These are phyloP conservation scores for Hyalella azteca DNA, from an alignment of 2,888 invertebrate genomes.

Conservation along the genomic window DNA sequence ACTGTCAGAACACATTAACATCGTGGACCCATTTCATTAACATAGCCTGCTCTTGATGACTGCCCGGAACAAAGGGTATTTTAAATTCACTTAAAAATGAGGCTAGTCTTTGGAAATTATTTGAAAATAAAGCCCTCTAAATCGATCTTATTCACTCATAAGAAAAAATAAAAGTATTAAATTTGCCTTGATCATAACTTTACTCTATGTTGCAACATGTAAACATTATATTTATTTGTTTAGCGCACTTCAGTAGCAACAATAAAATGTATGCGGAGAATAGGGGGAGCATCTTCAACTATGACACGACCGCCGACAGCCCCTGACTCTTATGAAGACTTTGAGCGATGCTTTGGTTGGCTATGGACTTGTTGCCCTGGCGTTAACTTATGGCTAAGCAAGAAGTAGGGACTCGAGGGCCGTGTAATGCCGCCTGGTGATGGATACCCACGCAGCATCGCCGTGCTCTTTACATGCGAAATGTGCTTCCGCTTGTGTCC, in stretches of 20 bases:
- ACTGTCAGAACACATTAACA: too few relatives aligned
- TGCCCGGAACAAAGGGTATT: too few relatives aligned
- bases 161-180: too few relatives aligned
- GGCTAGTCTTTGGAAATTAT: too few relatives aligned
- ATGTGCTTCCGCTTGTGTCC: constrained; percentile 3
- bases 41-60: too few relatives aligned
- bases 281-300: neutral
- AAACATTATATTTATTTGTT: too few relatives aligned
- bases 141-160: too few relatives aligned
- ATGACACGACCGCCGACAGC: constrained; percentile 8
- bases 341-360: constrained; percentile 12
- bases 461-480: neutral
- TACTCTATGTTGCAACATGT: too few relatives aligned
- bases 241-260: neutral
- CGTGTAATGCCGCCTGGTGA: constrained; percentile 5
- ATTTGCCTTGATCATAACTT: too few relatives aligned
- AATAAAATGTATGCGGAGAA: neutral
- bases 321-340: constrained; percentile 19
- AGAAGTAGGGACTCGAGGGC: neutral
- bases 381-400: neutral
- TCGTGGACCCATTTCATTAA: too few relatives aligned
- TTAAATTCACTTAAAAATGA: too few relatives aligned
- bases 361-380: neutral
- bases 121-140: too few relatives aligned
- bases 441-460: neutral